Evolutionary conservation across 2,888 invertebrate species (phyloP).

Genomic region (Oscheius myriophilus): DNA sequence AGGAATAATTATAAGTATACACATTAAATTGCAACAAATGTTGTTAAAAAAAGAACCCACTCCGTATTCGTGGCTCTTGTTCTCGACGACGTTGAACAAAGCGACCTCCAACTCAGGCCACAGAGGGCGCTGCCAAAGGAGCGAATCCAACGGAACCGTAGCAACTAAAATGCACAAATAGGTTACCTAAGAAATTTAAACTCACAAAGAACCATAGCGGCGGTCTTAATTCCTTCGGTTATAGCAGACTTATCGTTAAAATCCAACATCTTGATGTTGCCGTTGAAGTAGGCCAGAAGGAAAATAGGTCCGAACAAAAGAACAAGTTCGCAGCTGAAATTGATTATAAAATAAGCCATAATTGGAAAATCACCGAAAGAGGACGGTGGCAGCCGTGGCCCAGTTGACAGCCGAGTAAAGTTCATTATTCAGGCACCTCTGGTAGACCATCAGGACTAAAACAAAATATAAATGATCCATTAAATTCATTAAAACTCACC

Average conservation of each 20-base stretch:
- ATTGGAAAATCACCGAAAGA: slow-evolving; percentile 48
- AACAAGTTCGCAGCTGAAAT: slow-evolving; percentile 81
- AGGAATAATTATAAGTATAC: background rate
- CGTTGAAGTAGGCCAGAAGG: slow-evolving; percentile 80
- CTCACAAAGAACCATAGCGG: slow-evolving; percentile 76
- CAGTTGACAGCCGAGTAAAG: slow-evolving; percentile 78
- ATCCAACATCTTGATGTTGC: slow-evolving; percentile 5
- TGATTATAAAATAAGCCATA: background rate
- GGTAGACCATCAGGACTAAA: slow-evolving; percentile 85
- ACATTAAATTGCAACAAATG: background rate
- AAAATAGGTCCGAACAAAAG: slow-evolving; percentile 83
- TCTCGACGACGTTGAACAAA: slow-evolving; percentile 91
- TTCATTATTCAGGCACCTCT: slow-evolving; percentile 83
- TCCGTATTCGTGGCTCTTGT: slow-evolving; percentile 95
- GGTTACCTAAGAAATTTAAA: slow-evolving; percentile 30
- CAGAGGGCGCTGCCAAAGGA: slow-evolving; percentile 86
- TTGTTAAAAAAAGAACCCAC: slow-evolving; percentile 75
- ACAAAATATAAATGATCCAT: slow-evolving; percentile 48
- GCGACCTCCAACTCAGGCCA: slow-evolving; percentile 99
- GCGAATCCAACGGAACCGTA: slow-evolving; percentile 86
- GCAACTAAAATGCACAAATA: slow-evolving; percentile 73
- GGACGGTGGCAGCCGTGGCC: slow-evolving; percentile 59
- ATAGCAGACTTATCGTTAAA: slow-evolving; percentile 59
- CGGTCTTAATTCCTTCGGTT: slow-evolving; percentile 70
- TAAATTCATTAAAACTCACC: slow-evolving; percentile 77